Evolutionary conservation across 2,888 invertebrate species (phyloP).

Genomic region (Abrostola triplasia): DNA sequence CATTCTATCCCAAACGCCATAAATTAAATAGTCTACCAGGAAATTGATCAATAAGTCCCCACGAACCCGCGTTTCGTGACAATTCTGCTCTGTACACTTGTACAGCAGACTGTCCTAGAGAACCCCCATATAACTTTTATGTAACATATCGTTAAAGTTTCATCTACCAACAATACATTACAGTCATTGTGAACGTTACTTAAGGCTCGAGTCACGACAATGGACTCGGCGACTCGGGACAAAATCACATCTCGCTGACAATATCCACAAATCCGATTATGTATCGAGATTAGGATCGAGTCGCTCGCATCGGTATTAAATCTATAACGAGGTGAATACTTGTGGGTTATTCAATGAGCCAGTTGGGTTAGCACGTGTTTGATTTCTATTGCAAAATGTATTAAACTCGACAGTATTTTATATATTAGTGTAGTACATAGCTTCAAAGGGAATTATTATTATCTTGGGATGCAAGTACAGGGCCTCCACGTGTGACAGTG

Average conservation of each 20-base stretch:
- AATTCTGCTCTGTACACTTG: not conserved
- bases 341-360: slow-evolving; percentile 23
- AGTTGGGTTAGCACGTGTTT: slow-evolving; percentile 43
- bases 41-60: too few relatives aligned
- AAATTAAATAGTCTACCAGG: too few relatives aligned
- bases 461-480: too few relatives aligned
- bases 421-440: not conserved
- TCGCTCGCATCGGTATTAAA: slow-evolving; percentile 57
- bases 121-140: not conserved
- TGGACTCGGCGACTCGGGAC: slow-evolving; percentile 33
- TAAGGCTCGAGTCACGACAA: slow-evolving; percentile 53
- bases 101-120: not conserved
- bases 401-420: not conserved
- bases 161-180: slow-evolving; percentile 22
- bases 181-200: slow-evolving; percentile 26
- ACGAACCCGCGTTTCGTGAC: not conserved
- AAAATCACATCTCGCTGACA: slow-evolving; percentile 59
- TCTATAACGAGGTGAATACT: slow-evolving; percentile 57
- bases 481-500: too few relatives aligned
- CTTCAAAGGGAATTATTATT: too few relatives aligned
- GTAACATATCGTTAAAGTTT: slow-evolving; percentile 21
- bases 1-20: too few relatives aligned
- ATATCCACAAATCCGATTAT: slow-evolving; percentile 61
- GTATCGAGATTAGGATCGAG: slow-evolving; percentile 58
- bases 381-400: slow-evolving; percentile 2